phyloP scores from a whole-genome alignment of 1,140 invertebrate species.

The Propsilocerus akamusi region DNA sequence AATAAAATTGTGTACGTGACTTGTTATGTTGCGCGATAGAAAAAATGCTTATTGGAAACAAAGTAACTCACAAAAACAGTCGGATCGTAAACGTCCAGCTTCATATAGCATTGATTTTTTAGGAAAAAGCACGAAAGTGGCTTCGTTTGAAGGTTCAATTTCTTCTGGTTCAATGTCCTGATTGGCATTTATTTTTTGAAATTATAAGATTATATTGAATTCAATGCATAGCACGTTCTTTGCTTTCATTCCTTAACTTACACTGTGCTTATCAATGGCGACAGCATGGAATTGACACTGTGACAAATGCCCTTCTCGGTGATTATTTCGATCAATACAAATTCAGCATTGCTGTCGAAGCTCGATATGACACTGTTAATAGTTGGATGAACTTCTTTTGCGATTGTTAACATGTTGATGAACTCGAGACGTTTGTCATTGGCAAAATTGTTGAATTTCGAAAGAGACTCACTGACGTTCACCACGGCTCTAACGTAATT shows the following conservation, averaged over 20 bases:
- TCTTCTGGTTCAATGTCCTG: conserved; percentile 11
- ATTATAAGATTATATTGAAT: too few species aligned
- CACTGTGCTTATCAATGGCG: conserved; percentile 5
- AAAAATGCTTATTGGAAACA: not conserved
- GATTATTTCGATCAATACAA: conserved; percentile 28
- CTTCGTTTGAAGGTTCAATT: conserved; percentile 8
- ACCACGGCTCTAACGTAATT: conserved; percentile 25
- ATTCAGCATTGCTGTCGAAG: conserved; percentile 19
- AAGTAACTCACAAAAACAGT: conserved; percentile 14
- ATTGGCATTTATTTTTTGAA: too few species aligned
- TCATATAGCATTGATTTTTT: conserved; percentile 21
- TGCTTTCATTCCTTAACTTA: too few species aligned
- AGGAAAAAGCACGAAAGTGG: conserved; percentile 19
- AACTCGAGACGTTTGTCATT: conserved; percentile 23
- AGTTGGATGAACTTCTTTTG: conserved; percentile 21
- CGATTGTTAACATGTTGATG: conserved; percentile 19
- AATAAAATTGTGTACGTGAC: too few species aligned
- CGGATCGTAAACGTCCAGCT: conserved; percentile 20
- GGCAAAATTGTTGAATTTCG: conserved; percentile 23
- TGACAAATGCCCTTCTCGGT: conserved; percentile 45
- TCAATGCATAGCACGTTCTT: not conserved
- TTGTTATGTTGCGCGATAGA: not conserved
- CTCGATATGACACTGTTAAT: conserved; percentile 27
- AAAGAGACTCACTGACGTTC: conserved; percentile 20
- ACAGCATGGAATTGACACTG: conserved; percentile 34